These are phyloP conservation scores for western clawed frog (Xenopus tropicalis) DNA, from an alignment of 2,113 vertebrate species.

Conservation along the genomic window DNA sequence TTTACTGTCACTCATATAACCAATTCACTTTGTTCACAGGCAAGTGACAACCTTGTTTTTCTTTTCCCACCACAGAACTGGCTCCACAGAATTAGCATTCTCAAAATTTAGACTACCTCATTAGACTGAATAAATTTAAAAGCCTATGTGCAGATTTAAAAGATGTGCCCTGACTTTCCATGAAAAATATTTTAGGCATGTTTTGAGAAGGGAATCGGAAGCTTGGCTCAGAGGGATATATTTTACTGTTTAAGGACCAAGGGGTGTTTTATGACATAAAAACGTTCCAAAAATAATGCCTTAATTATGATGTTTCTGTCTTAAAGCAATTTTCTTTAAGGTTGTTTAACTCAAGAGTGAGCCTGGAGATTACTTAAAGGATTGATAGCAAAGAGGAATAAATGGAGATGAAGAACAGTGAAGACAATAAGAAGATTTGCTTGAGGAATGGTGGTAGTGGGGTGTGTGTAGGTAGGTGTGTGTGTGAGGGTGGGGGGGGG, in stretches of 20 bases:
- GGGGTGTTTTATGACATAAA: constrained; percentile 42
- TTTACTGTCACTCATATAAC: constrained; percentile 95
- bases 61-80: constrained; percentile 59
- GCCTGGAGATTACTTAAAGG: constrained; percentile 13
- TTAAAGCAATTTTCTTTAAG: constrained; percentile 2
- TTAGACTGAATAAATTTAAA: constrained; percentile 96
- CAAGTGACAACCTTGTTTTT: constrained; percentile 87
- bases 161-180: constrained; percentile 58
- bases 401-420: constrained; percentile 16
- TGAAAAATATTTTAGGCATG: constrained; percentile 57
- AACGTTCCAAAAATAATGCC: constrained; percentile 49
- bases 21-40: constrained; percentile 96
- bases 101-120: constrained; percentile 89
- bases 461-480: neutral
- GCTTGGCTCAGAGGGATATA: constrained; percentile 46
- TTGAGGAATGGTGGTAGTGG: neutral
- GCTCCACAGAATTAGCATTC: constrained; percentile 76
- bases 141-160: constrained; percentile 64
- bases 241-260: constrained; percentile 51
- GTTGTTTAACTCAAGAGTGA: constrained; percentile 7
- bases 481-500: neutral
- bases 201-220: constrained; percentile 51
- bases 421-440: neutral
- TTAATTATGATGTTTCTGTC: constrained; percentile 46
- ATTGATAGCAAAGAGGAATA: constrained; percentile 22